phyloP scores from a whole-genome alignment of 2,888 invertebrate species.

The Onchidella celtica region DNA sequence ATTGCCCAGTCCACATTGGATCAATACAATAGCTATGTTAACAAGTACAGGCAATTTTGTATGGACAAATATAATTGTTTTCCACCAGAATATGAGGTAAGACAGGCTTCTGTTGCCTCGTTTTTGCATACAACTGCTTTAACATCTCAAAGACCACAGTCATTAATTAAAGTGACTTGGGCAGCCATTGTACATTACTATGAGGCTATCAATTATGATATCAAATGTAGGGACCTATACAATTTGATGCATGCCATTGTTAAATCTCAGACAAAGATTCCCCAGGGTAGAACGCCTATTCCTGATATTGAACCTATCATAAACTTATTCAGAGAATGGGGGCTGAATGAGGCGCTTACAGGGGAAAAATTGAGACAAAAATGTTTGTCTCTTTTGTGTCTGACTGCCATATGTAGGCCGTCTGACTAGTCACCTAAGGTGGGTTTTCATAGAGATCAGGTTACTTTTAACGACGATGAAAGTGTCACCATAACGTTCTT shows the following conservation, averaged over 20 bases:
- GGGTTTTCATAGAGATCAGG: slow-evolving; percentile 3
- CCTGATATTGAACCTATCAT: neutral
- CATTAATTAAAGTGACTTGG: neutral
- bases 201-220: neutral
- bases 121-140: neutral
- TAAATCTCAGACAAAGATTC: neutral
- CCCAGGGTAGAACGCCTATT: slow-evolving; percentile 1
- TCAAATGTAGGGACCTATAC: neutral
- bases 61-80: neutral
- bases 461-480: slow-evolving; percentile 13
- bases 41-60: neutral
- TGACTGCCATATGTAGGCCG: slow-evolving; percentile 11
- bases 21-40: neutral
- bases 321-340: slow-evolving; percentile 9
- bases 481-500: neutral
- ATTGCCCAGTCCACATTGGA: neutral
- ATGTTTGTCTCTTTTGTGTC: neutral
- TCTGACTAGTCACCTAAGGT: slow-evolving; percentile 30
- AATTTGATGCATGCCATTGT: slow-evolving; percentile 13
- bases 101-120: neutral
- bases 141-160: slow-evolving; percentile 10
- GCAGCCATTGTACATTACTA: slow-evolving; percentile 9
- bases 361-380: slow-evolving; percentile 16
- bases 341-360: neutral
- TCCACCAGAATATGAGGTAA: neutral